Evolutionary conservation across 2,888 invertebrate genomes (phyloP).

Genomic region (Aporophyla lueneburgensis): DNA sequence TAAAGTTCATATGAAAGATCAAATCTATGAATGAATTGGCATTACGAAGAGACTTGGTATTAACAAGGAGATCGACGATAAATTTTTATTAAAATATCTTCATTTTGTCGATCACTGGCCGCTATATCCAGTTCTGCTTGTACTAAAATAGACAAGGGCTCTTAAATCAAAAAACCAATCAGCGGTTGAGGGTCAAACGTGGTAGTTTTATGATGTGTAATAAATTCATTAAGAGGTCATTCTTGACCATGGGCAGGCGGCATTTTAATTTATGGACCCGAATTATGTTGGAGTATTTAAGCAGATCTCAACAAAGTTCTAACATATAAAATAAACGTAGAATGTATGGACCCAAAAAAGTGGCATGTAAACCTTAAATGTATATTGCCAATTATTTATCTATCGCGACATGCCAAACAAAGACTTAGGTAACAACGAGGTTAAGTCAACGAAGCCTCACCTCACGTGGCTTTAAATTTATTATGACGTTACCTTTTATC

Average conservation of each 20-base stretch:
- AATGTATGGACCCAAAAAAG: neutral
- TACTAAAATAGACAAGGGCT: conserved; percentile 21
- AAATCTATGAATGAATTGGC: conserved; percentile 55
- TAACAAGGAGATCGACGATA: conserved; percentile 44
- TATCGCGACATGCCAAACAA: conserved; percentile 9
- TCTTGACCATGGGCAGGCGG: conserved; percentile 34
- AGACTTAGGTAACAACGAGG: conserved; percentile 29
- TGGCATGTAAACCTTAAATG: neutral
- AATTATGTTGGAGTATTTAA: conserved; percentile 1
- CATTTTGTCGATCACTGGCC: conserved; percentile 2
- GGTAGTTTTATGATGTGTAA: conserved; percentile 25
- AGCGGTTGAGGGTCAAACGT: conserved; percentile 38
- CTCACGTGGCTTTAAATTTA: conserved; percentile 3
- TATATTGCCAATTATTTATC: conserved; percentile 7
- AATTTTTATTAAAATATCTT: conserved; percentile 26
- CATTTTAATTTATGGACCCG: conserved; percentile 12
- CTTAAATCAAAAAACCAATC: conserved; percentile 43
- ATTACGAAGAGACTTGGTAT: conserved; percentile 47
- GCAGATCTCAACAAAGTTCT: neutral
- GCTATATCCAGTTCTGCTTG: conserved; percentile 12
- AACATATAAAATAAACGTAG: neutral
- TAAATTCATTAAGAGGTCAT: conserved; percentile 25
- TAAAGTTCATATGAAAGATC: conserved; percentile 51
- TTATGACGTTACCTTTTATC: conserved; percentile 31
- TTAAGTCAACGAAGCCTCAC: conserved; percentile 23